phyloP scores from a whole-genome alignment of 2,888 invertebrate genomes.

The Neelides folsomi region DNA sequence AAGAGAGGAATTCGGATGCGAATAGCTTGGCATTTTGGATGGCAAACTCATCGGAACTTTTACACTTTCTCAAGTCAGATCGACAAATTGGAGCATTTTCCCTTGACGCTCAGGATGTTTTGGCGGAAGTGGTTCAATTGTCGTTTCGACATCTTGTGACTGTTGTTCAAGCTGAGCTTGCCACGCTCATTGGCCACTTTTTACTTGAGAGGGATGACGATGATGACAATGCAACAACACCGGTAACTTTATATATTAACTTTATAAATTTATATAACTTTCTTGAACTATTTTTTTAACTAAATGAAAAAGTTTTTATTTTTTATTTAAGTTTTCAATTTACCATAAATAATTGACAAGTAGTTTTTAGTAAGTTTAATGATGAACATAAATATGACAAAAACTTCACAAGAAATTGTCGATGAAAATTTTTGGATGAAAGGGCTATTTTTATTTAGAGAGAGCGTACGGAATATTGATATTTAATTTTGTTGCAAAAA shows the following conservation, averaged over 20 bases:
- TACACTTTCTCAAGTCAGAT: slow-evolving; percentile 92
- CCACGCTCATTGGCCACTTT: slow-evolving; percentile 66
- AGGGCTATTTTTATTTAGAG: no score
- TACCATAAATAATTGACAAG: no score
- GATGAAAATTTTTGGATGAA: no score
- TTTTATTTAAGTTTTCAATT: no score
- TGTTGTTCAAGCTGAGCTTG: slow-evolving; percentile 53
- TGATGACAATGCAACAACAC: slow-evolving; percentile 56
- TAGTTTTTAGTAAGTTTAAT: no score
- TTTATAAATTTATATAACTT: no score
- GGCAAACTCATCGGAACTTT: slow-evolving; percentile 89
- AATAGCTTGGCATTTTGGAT: slow-evolving; percentile 87
- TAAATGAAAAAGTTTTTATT: no score
- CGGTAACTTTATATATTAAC: slow-evolving; percentile 35
- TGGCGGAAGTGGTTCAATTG: slow-evolving; percentile 85
- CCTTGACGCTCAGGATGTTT: slow-evolving; percentile 78
- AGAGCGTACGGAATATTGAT: no score
- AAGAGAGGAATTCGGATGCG: slow-evolving; percentile 73
- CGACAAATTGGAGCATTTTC: slow-evolving; percentile 84
- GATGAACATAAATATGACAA: no score
- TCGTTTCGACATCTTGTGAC: slow-evolving; percentile 56
- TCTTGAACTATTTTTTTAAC: no score
- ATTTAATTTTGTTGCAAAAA: background rate
- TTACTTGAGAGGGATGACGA: slow-evolving; percentile 56
- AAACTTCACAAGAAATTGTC: no score